Base-by-base conservation (phyloP, 2,888 invertebrate species). In the Rutpela maculata region DNA sequence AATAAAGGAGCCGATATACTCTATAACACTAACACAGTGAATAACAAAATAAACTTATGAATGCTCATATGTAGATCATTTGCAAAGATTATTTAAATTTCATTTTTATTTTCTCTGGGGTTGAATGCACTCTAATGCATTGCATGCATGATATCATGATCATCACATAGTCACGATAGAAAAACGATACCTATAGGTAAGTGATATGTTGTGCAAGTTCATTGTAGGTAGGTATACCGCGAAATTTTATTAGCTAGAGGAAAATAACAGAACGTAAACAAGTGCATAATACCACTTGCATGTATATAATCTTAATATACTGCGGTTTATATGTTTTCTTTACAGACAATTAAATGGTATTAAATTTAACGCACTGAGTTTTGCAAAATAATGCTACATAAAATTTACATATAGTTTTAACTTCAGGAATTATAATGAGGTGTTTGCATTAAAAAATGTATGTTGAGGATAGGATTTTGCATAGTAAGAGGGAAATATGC, bases 121-220 rank as follows among this genome's bases (percentile, higher is more conserved):
- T 56, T 74, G n/a, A 74, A 67, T 60, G 67, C 43, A 74, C 74
- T 74, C 43, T 43, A 60, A 74, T 67, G 19, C 50, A 38, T 74
- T 26, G 74, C 74, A 67, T 74, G 74, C 43, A 67, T 67, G 43
- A 22, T 19, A 60, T 70, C 43, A n/a, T n/a, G n/a, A n/a, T n/a
- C n/a, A 57, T 43, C 22, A 31, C 12, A 35, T 19, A 18, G 22
- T 70, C 69, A 68, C 55, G 56, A 31, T 26, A 57, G 11, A 18
- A 17, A 35, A 63, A n/a, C 17, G 63, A n/a, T 38, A n/a, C 35
- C 18, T 19, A 26, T 26, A 60, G 60, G 26, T 35, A 65, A 43
- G 15, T 38, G 10, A 19, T 43, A 38, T 38, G 65, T 65, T 43
- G 43, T 35, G 65, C 65, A 65, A 17, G n/a, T 65, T 38, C 19